These are phyloP conservation scores for Drosophila cognata DNA, from an alignment of 2,888 invertebrate species.

Conservation along the genomic window DNA sequence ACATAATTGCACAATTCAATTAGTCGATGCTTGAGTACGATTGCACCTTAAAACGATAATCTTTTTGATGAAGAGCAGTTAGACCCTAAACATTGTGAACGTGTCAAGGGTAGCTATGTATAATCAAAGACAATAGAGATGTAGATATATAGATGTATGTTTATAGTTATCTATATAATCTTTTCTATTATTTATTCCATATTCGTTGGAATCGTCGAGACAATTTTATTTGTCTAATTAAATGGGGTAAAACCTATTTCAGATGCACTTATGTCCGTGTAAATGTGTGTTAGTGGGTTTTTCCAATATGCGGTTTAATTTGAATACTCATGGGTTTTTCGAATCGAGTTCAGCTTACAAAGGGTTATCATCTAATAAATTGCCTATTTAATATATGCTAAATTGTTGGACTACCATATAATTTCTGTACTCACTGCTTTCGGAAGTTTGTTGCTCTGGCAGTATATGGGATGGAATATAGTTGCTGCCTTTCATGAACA, in stretches of 20 bases:
- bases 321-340: neutral
- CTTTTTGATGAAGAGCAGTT: neutral
- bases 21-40: neutral
- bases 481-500: constrained; percentile 98
- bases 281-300: neutral
- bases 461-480: constrained; percentile 95
- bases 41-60: neutral
- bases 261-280: neutral
- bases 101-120: neutral
- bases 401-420: neutral
- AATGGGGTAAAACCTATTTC: constrained; percentile 3
- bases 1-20: neutral
- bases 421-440: constrained; percentile 84
- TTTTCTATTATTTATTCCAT: neutral
- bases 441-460: constrained; percentile 87
- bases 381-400: neutral
- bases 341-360: neutral
- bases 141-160: neutral
- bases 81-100: neutral
- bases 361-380: neutral
- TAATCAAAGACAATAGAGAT: neutral
- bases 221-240: neutral
- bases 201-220: neutral
- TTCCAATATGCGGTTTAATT: neutral
- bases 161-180: neutral